These are phyloP conservation scores for Acronicta alni DNA, from an alignment of 2,888 invertebrate genomes.

Conservation along the genomic window DNA sequence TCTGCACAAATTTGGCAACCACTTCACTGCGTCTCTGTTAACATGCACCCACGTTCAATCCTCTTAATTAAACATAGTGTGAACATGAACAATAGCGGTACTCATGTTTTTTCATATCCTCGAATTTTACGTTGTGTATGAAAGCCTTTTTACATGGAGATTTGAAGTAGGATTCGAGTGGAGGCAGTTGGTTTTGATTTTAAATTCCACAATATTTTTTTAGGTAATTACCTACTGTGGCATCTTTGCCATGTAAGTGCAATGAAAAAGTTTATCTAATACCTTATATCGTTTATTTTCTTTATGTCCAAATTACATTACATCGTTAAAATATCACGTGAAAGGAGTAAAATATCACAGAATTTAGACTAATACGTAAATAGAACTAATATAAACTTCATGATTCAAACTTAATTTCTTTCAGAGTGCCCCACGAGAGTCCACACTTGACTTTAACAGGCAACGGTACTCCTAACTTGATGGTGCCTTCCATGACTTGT, in stretches of 20 bases:
- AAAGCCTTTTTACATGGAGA: conserved; percentile 34
- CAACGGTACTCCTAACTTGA: conserved; percentile 93
- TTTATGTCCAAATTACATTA: conserved; percentile 41
- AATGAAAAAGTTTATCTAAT: not conserved
- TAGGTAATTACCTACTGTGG: not conserved
- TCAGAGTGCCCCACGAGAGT: conserved; percentile 92
- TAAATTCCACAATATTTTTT: conserved; percentile 14
- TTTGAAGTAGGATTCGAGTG: conserved; percentile 21
- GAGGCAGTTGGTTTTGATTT: conserved; percentile 26
- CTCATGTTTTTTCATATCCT: conserved; percentile 38
- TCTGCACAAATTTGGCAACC: conserved; percentile 44
- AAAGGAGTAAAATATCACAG: conserved; percentile 65
- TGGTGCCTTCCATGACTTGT: conserved; percentile 94
- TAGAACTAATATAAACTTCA: conserved; percentile 14
- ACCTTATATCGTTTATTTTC: conserved; percentile 36
- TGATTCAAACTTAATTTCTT: conserved; percentile 65
- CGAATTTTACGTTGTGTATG: conserved; percentile 29
- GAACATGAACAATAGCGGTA: conserved; percentile 22
- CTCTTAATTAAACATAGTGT: conserved; percentile 42
- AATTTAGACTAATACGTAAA: conserved; percentile 39
- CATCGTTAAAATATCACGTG: conserved; percentile 43
- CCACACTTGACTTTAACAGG: conserved; percentile 96
- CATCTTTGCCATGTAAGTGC: not conserved
- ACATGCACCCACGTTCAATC: conserved; percentile 41
- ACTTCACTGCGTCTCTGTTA: conserved; percentile 47